Base-by-base conservation (phyloP, 1,140 invertebrate genomes). In the Lysiphlebus fabarum region DNA sequence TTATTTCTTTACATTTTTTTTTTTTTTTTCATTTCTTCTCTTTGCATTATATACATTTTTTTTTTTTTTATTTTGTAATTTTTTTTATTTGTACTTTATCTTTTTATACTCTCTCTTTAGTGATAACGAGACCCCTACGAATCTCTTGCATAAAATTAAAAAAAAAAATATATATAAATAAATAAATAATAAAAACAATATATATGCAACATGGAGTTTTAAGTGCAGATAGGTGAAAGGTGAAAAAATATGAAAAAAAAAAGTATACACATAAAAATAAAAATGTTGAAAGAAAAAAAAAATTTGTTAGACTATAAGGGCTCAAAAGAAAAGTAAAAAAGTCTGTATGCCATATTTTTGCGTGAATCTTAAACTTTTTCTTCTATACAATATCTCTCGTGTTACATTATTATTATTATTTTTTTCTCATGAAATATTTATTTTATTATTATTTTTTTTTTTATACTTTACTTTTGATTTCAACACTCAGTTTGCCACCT, bases 311-410 rank as follows among this genome's bases (percentile, higher is more conserved):
- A 26, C 17, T 17, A n/a, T n/a, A 17, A 47, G 4, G 44, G 44
- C 17, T 42, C 41, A 43, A 17, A 33, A 55, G 11, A 44, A 36
- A 53, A 59, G 57, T 59, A 48, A 43, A 59, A 59, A 59, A 59
- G 57, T 59, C 49, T 42, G 57, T 38, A 53, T 17, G 53, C 38
- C 49, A 59, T 59, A 53, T 59, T 50, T 48, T 33, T 48, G 56
- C 33, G 41, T 59, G 53, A 55, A 55, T 55, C 43, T 44, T 26
- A 55, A 44, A 12, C 45, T 59, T 43, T 44, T 47, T 59, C 26
- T 38, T 12, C 38, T n/a, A n/a, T n/a, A 33, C 49, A 37, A 34
- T 51, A 10, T 45, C 17, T 34, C 49, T 17, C 41, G 38, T 14
- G 37, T 37, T 59, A 43, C 44, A 41, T 53, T 50, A 37, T 10